These are phyloP conservation scores for Drosophila lowei DNA, from an alignment of 1,140 invertebrate species.

Conservation along the genomic window DNA sequence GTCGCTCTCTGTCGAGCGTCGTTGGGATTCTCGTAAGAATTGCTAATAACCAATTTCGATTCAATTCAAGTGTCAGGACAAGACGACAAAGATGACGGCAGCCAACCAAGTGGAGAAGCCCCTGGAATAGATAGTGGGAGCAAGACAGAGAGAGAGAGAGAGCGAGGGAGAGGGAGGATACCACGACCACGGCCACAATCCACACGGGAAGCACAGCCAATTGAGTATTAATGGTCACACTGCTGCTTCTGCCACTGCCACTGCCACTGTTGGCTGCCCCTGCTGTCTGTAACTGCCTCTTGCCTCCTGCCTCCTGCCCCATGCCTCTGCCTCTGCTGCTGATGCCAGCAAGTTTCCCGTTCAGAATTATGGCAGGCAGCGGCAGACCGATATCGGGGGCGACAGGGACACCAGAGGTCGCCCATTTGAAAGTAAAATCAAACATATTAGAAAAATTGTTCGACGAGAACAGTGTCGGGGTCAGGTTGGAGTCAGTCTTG, in stretches of 20 bases:
- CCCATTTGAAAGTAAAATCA: conserved; percentile 82
- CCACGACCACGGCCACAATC: conserved; percentile 59
- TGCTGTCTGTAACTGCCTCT: conserved; percentile 21
- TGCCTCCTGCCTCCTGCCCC: conserved; percentile 18
- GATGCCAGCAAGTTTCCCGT: conserved; percentile 76
- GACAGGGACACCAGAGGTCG: conserved; percentile 35
- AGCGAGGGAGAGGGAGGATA: background rate
- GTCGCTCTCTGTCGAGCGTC: conserved; percentile 15
- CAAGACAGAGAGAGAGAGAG: background rate
- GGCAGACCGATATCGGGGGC: background rate
- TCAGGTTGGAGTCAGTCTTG: background rate
- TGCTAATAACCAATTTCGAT: conserved; percentile 82
- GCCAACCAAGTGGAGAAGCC: conserved; percentile 33
- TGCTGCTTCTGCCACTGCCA: conserved; percentile 34
- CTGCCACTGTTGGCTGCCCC: conserved; percentile 41
- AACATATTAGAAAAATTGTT: conserved; percentile 75
- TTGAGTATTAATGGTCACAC: conserved; percentile 81
- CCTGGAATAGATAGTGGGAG: conserved; percentile 17
- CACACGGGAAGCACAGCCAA: conserved; percentile 80
- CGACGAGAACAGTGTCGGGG: conserved; percentile 23
- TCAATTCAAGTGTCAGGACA: conserved; percentile 81
- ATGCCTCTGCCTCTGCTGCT: conserved; percentile 41
- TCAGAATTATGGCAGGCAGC: conserved; percentile 65
- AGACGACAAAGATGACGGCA: conserved; percentile 69
- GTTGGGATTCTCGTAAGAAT: conserved; percentile 67